Conservation (phyloP, 2,113 vertebrate species). For the Thunnus thynnus region DNA sequence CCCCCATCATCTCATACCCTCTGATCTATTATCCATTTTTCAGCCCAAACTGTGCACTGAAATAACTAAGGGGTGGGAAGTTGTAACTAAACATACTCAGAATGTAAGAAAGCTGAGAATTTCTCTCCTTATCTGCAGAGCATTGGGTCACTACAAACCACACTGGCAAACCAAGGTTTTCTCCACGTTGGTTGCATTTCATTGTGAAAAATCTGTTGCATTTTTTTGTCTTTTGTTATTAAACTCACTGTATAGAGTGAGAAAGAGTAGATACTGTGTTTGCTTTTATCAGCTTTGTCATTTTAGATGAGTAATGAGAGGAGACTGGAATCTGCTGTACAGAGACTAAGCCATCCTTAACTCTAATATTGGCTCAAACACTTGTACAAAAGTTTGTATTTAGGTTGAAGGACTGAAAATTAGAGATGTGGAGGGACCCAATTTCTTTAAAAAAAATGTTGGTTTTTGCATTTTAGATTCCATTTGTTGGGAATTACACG, state of each 20-base stretch:
- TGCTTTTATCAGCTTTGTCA: slow-evolving; percentile 49
- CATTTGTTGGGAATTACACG: background rate
- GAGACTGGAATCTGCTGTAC: background rate
- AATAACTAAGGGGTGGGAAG: slow-evolving; percentile 15
- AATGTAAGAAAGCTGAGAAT: background rate
- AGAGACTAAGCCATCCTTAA: slow-evolving; percentile 18
- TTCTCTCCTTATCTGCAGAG: slow-evolving; percentile 32
- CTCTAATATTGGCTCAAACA: slow-evolving; percentile 17
- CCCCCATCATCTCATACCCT: slow-evolving; percentile 3
- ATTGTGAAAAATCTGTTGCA: slow-evolving; percentile 19
- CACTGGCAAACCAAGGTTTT: background rate
- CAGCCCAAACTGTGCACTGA: slow-evolving; percentile 47
- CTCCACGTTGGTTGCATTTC: slow-evolving; percentile 10
- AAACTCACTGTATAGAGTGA: slow-evolving; percentile 40
- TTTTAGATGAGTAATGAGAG: slow-evolving; percentile 40
- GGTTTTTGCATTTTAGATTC: slow-evolving; percentile 1
- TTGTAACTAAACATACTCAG: slow-evolving; percentile 17
- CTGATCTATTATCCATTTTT: slow-evolving; percentile 18
- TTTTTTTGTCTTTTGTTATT: slow-evolving; percentile 34
- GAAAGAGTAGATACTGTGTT: slow-evolving; percentile 47
- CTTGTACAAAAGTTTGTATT: slow-evolving; percentile 1
- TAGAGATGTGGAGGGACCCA: slow-evolving; percentile 3
- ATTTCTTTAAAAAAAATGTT: background rate
- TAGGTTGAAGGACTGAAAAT: slow-evolving; percentile 3
- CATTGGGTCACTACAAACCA: slow-evolving; percentile 11